Evolutionary conservation across 1,140 invertebrate genomes (phyloP), one percentile per base, ranked within the genome.

Genomic region (Lysiphlebus fabarum): DNA sequence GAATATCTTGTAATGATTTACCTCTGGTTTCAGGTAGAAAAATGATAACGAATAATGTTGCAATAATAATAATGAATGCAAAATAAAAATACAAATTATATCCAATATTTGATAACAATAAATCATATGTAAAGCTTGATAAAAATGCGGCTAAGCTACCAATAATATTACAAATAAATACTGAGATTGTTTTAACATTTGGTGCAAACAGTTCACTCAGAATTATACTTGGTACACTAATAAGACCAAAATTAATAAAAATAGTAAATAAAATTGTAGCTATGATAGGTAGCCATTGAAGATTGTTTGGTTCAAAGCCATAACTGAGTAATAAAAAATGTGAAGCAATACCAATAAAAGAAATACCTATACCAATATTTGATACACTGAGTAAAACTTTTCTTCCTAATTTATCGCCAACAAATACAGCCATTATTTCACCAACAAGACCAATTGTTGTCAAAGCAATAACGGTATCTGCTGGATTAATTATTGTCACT

Each of bases 71-170:
- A n/a, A 43, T 51, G 7, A 83, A 74, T 0, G 86, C 80, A 73
- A 95, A 95, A n/a, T 87, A 75, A 80, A 84, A 88, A 75, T 90
- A 92, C 41, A 87, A 83, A 53, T 84, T 85, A 70, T 91, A 85
- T n/a, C 83, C 83, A 38, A 88, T 81, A 3, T 73, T 62, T 61
- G 84, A 81, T 48, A 81, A 74, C 57, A 90, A 74, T 1, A 85
- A 80, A 70, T 86, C 83, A 76, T 88, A 91, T 61, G 87, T 83
- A 68, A 87, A 87, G 14, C 89, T 90, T 11, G 90, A 82, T 2
- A 90, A 71, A 63, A 92, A 91, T 42, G 88, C 87, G 59, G 86
- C 84, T 4, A 86, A 65, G 71, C 88, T 90, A 49, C 87, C 88
- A 61, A 85, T 85, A 58, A 87, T 80, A 50, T 89, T 87, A 1